Percentiles rank a stretch among this genome's conserved stretches.
These are phyloP conservation scores for Sterrhoptilus dennistouni DNA, from an alignment of 2,113 vertebrate species.

Conservation along the genomic window DNA sequence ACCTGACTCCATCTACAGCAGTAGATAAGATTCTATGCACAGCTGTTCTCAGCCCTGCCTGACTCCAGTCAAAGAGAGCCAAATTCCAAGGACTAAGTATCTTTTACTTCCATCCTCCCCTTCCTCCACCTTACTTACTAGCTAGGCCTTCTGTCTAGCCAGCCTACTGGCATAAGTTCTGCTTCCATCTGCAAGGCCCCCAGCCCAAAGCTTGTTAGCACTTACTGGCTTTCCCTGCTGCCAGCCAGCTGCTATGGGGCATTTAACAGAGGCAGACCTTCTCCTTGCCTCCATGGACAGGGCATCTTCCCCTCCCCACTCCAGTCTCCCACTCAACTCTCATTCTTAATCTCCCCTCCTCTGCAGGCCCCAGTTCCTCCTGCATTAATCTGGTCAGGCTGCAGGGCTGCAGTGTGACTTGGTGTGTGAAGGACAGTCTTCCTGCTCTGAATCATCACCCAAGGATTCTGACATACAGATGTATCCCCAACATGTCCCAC, in stretches of 20 bases:
- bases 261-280: background rate
- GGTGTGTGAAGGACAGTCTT: background rate
- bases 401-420: background rate
- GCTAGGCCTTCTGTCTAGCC: background rate
- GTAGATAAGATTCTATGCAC: background rate
- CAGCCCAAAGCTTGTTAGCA: background rate
- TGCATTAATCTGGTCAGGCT: background rate
- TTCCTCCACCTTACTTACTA: background rate
- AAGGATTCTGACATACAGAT: background rate
- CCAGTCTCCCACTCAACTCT: fast-evolving
- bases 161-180: background rate
- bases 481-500: background rate
- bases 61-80: background rate
- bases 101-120: background rate
- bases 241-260: background rate
- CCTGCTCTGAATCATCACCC: background rate
- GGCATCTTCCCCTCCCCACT: background rate
- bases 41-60: background rate
- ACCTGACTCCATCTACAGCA: background rate
- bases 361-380: background rate
- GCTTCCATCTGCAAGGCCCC: background rate
- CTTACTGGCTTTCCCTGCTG: background rate
- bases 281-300: background rate
- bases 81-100: background rate
- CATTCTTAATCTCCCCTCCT: background rate